Percentiles rank a stretch among this genome's conserved stretches.
These are phyloP conservation scores for Torymus texanus DNA, from an alignment of 2,888 invertebrate genomes.

Conservation along the genomic window DNA sequence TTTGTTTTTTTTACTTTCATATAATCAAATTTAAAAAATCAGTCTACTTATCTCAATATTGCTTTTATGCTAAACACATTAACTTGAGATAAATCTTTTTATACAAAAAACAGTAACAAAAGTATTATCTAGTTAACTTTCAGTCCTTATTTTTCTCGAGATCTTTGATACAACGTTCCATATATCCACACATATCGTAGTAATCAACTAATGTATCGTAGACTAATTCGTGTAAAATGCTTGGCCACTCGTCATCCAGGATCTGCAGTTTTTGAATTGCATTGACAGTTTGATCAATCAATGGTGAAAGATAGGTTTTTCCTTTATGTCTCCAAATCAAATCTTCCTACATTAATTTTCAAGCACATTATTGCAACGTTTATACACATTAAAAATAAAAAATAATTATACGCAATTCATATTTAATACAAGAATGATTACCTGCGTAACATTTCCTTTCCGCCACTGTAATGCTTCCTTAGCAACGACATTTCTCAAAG, in stretches of 20 bases:
- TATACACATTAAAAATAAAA: background rate
- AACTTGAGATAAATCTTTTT: conserved; percentile 58
- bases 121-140: conserved; percentile 2
- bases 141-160: conserved; percentile 59
- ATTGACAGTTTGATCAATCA: conserved; percentile 85
- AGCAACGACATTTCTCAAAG: conserved; percentile 87
- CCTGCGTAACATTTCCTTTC: conserved; percentile 78
- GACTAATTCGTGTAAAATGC: conserved; percentile 85
- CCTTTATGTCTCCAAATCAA: conserved; percentile 85
- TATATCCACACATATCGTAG: conserved; percentile 87
- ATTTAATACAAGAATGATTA: conserved; percentile 56
- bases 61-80: conserved; percentile 8
- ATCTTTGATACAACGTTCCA: conserved; percentile 78
- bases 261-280: conserved; percentile 86
- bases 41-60: conserved; percentile 45
- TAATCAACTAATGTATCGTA: conserved; percentile 87
- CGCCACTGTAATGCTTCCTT: conserved; percentile 91
- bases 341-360: conserved; percentile 78
- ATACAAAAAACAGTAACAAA: conserved; percentile 59
- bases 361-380: background rate
- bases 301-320: conserved; percentile 81
- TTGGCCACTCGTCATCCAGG: conserved; percentile 86
- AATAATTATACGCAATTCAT: background rate
- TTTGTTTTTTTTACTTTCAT: too few relatives aligned
- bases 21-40: conserved; percentile 29